These are phyloP conservation scores for Ctenoplectra terminalis DNA, from an alignment of 1,140 invertebrate genomes.

Conservation along the genomic window DNA sequence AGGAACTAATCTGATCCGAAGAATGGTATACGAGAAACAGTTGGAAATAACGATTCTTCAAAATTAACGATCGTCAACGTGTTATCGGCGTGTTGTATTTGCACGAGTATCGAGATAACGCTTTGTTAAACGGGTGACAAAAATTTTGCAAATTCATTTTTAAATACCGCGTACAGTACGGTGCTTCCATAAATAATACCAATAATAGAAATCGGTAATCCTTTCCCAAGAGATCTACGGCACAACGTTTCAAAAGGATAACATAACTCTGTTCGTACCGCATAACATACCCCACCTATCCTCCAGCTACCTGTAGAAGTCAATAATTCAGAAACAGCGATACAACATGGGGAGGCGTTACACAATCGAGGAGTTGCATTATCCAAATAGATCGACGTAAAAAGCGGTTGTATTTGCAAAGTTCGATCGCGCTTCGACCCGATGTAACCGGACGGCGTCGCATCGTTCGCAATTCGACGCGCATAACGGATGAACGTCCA, in stretches of 20 bases:
- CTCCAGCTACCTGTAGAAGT: background rate
- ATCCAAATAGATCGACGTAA: constrained; percentile 1
- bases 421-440: background rate
- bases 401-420: constrained; percentile 8
- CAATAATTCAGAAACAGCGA: background rate
- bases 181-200: background rate
- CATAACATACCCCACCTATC: background rate
- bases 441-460: background rate
- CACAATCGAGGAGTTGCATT: constrained; percentile 23
- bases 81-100: background rate
- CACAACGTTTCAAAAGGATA: background rate
- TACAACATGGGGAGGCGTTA: background rate
- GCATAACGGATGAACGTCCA: constrained; percentile 41
- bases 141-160: background rate
- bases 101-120: background rate
- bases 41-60: background rate
- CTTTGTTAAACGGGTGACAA: background rate
- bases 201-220: background rate
- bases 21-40: background rate
- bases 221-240: no score
- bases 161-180: background rate
- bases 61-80: background rate
- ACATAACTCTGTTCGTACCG: background rate
- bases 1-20: background rate
- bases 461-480: constrained; percentile 6